A percentile compares a stretch with the other conserved stretches of the same genome.
These are phyloP conservation scores for Diaprepes abbreviatus DNA, from an alignment of 2,888 invertebrate species.

Conservation along the genomic window DNA sequence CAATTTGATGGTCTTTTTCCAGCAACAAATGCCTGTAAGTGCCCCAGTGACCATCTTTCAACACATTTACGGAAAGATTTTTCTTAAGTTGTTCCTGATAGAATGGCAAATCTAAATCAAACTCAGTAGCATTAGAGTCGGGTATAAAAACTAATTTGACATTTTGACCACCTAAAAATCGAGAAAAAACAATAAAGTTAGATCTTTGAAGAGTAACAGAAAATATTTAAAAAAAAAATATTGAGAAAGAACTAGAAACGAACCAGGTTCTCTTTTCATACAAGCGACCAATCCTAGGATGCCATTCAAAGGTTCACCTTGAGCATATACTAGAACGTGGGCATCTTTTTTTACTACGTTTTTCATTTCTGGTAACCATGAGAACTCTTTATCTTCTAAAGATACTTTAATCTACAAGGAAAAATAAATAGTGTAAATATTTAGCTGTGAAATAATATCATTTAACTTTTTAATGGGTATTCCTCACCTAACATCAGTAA, in stretches of 20 bases:
- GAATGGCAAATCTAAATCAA: constrained; percentile 70
- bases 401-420: constrained; percentile 27
- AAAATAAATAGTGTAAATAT: not conserved
- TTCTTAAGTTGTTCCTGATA: constrained; percentile 77
- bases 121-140: constrained; percentile 72
- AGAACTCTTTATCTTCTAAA: constrained; percentile 34
- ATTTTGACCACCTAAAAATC: constrained; percentile 60
- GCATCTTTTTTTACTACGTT: constrained; percentile 62
- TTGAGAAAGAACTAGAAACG: not conserved
- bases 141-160: constrained; percentile 69
- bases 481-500: no score
- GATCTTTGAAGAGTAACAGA: no score
- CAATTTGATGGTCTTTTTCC: constrained; percentile 67
- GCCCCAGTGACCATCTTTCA: constrained; percentile 71
- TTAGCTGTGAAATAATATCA: no score
- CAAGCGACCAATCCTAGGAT: constrained; percentile 83
- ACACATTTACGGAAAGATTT: constrained; percentile 86
- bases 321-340: constrained; percentile 74
- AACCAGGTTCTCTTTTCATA: constrained; percentile 72
- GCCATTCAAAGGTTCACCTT: constrained; percentile 81
- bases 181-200: no score
- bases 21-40: constrained; percentile 85
- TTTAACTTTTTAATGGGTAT: no score
- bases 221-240: no score
- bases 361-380: constrained; percentile 70